A percentile compares a stretch with the other conserved stretches of the same genome.
Conservation (phyloP, 2,888 invertebrate genomes). For the Drosophila neotestacea region DNA sequence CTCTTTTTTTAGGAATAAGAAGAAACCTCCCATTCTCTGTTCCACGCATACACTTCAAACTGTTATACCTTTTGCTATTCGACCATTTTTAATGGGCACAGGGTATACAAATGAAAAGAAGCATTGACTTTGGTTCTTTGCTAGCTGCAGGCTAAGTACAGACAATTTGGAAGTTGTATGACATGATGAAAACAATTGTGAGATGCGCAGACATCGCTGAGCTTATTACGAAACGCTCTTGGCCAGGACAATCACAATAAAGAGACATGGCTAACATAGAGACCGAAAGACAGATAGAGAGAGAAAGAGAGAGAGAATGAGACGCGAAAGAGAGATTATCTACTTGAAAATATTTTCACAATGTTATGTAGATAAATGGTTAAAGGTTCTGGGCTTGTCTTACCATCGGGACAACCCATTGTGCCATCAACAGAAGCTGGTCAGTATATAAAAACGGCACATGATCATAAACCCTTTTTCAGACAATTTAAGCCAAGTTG, state of each 20-base stretch:
- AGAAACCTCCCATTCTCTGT: no score
- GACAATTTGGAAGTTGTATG: conserved; percentile 70
- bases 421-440: conserved; percentile 25
- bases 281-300: neutral
- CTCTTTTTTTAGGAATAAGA: no score
- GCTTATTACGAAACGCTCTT: conserved; percentile 71
- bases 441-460: conserved; percentile 69
- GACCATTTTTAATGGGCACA: neutral
- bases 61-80: neutral
- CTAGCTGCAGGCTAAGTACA: conserved; percentile 64
- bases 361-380: conserved; percentile 75
- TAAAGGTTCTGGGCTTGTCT: conserved; percentile 45
- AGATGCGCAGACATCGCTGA: conserved; percentile 43
- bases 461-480: conserved; percentile 80
- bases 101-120: conserved; percentile 11
- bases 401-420: conserved; percentile 10
- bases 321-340: conserved; percentile 6
- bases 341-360: conserved; percentile 64
- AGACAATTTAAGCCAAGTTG: conserved; percentile 79
- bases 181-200: conserved; percentile 77
- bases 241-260: conserved; percentile 64
- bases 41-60: neutral
- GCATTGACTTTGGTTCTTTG: conserved; percentile 47
- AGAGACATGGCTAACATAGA: conserved; percentile 13
- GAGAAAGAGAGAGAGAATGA: neutral